Base-by-base conservation (phyloP, 2,113 vertebrate species). In the Capricornis sumatraensis region DNA sequence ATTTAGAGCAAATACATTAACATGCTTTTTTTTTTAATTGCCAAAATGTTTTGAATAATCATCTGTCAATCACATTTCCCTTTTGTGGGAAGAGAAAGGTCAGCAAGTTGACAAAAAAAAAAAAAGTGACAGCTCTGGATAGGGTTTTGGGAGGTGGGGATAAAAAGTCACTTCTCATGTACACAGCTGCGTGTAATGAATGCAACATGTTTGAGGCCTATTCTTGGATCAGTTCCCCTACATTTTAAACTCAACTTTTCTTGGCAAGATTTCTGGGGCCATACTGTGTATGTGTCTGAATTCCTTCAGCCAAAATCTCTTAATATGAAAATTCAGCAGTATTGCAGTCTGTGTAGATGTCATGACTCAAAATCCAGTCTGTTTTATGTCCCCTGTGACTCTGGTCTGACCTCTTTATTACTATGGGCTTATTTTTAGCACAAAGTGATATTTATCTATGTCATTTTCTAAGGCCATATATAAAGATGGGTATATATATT, bases 111-210 rank as follows among this genome's bases (percentile, higher is more conserved):
- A 98, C 92, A 92, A 95, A 94, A 97, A 98, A 53, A 67, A 79
- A 79, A 94, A 86, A 95, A 98, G 93, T 93, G 98, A 96, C 96
- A 98, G 97, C 84, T 87, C 94, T 96, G 97, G 96, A 62, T 87
- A 89, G 88, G 94, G 92, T 94, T 98, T 98, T 95, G 93, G 97
- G 96, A 98, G 95, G 93, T 97, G 96, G 96, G 95, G 95, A 96
- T 95, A 97, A 98, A 98, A 98, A 98, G 98, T 98, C 85, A 92
- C 88, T 98, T 78, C 96, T 97, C 94, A 92, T 83, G 95, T 14
- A 95, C 98, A 98, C 98, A 99, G 98, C 98, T 98, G 98, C 16
- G 79, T 93, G 95, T 98, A 98, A 98, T 98, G 97, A 98, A 98
- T 92, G 98, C 98, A 99, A 95, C 98, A 98, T 98, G 98, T 98